Evolutionary conservation across 1,140 invertebrate genomes (phyloP).

Genomic region (Pseudomyrmex pallidus): DNA sequence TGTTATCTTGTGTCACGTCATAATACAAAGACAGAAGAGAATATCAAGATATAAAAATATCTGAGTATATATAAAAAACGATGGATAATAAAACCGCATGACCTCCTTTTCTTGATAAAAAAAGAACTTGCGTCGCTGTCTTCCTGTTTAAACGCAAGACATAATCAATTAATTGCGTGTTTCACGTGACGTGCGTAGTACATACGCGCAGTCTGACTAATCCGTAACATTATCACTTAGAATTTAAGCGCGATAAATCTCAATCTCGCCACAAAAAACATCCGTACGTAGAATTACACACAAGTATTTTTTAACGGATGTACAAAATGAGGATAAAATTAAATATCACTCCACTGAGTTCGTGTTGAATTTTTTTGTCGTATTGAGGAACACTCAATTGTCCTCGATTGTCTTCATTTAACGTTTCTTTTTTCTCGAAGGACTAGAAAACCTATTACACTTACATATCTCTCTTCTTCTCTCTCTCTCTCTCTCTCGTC

Average conservation of each 20-base stretch:
- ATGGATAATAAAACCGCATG: conserved; percentile 19
- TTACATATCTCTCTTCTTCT: not conserved
- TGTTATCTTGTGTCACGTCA: not conserved
- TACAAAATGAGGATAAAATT: conserved; percentile 4
- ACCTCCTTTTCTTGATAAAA: conserved; percentile 34
- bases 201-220: conserved; percentile 12
- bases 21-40: not conserved
- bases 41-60: not conserved
- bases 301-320: conserved; percentile 12
- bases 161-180: conserved; percentile 1
- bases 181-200: conserved; percentile 5
- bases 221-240: conserved; percentile 42
- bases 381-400: conserved; percentile 5
- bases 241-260: conserved; percentile 21
- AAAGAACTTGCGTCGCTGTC: conserved; percentile 18
- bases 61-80: not conserved
- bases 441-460: not conserved
- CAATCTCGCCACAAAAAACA: conserved; percentile 18
- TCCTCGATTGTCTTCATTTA: conserved; percentile 53
- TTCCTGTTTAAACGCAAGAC: conserved; percentile 36
- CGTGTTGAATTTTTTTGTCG: not conserved
- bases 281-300: not conserved
- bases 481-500: conserved; percentile 14
- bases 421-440: conserved; percentile 10
- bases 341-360: not conserved